These are phyloP conservation scores for Eristalis arbustorum DNA, from an alignment of 2,888 invertebrate genomes.

Conservation along the genomic window DNA sequence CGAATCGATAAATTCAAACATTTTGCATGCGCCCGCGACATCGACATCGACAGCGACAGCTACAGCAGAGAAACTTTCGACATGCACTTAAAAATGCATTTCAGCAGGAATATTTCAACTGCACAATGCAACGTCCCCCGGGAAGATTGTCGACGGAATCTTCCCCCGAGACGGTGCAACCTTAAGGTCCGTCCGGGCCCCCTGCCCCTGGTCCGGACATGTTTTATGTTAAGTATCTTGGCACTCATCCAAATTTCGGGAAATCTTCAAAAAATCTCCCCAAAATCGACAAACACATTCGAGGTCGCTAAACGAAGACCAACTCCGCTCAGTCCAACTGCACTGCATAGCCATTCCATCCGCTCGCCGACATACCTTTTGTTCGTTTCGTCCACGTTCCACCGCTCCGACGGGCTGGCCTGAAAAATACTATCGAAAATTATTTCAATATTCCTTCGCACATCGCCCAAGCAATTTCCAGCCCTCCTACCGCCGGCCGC, in stretches of 20 bases:
- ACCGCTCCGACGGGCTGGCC: constrained; percentile 2
- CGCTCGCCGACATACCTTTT: neutral
- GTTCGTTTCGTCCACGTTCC: neutral
- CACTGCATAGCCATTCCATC: neutral
- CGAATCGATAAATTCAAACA: constrained; percentile 36
- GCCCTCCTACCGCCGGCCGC: neutral
- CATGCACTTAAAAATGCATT: constrained; percentile 66
- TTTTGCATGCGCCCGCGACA: constrained; percentile 9
- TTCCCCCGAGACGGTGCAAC: neutral
- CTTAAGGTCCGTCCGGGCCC: neutral
- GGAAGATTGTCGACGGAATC: constrained; percentile 32
- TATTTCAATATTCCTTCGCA: constrained; percentile 64
- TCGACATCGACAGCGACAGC: neutral
- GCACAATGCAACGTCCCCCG: constrained; percentile 27
- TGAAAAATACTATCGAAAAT: constrained; percentile 42
- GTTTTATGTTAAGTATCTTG: constrained; percentile 59
- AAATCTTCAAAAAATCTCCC: constrained; percentile 61
- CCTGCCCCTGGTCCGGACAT: constrained; percentile 1
- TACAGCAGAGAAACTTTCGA: constrained; percentile 55
- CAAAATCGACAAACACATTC: constrained; percentile 43
- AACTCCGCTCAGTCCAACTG: neutral
- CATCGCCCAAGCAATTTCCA: constrained; percentile 31
- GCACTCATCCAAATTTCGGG: constrained; percentile 55
- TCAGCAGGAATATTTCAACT: constrained; percentile 57
- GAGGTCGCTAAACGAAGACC: neutral